Conservation (phyloP, 2,113 vertebrate species). For the Menidia beryllina region DNA sequence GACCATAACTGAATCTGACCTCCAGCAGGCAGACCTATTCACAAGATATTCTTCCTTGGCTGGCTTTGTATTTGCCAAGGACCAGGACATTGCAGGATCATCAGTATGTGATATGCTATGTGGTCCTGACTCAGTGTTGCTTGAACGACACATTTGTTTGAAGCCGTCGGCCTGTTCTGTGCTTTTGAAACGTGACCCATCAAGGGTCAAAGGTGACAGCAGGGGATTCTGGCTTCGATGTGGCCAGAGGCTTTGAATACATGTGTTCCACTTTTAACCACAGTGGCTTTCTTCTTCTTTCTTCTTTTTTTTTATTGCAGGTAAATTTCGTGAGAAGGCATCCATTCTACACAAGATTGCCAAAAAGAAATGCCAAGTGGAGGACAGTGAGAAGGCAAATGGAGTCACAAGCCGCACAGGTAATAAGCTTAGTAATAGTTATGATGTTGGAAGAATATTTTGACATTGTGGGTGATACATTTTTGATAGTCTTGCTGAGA, state of each 20-base stretch:
- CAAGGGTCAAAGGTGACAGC: slow-evolving; percentile 52
- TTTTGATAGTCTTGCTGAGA: neutral
- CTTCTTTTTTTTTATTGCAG: slow-evolving; percentile 76
- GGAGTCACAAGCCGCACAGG: slow-evolving; percentile 89
- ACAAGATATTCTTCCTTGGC: slow-evolving; percentile 36
- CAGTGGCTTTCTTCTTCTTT: neutral
- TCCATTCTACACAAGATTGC: slow-evolving; percentile 99
- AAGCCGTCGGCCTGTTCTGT: slow-evolving; percentile 24
- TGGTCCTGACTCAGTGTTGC: slow-evolving; percentile 55
- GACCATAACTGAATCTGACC: slow-evolving; percentile 44
- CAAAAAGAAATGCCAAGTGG: slow-evolving; percentile 98
- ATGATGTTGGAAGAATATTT: neutral
- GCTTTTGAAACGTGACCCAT: slow-evolving; percentile 52
- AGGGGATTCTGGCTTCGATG: slow-evolving; percentile 26
- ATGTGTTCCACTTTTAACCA: neutral
- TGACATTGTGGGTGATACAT: neutral
- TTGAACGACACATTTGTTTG: slow-evolving; percentile 34
- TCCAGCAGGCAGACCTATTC: slow-evolving; percentile 52
- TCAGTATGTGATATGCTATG: slow-evolving; percentile 65
- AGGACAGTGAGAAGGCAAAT: slow-evolving; percentile 92
- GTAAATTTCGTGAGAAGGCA: slow-evolving; percentile 96
- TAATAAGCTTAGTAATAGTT: slow-evolving; percentile 69
- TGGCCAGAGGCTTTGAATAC: slow-evolving; percentile 27
- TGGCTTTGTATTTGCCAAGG: slow-evolving; percentile 35
- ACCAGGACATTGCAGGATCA: slow-evolving; percentile 70